Evolutionary conservation across 2,888 invertebrate genomes (phyloP), one percentile per base, ranked within the genome.

Genomic region (Oxystoma pomonae): DNA sequence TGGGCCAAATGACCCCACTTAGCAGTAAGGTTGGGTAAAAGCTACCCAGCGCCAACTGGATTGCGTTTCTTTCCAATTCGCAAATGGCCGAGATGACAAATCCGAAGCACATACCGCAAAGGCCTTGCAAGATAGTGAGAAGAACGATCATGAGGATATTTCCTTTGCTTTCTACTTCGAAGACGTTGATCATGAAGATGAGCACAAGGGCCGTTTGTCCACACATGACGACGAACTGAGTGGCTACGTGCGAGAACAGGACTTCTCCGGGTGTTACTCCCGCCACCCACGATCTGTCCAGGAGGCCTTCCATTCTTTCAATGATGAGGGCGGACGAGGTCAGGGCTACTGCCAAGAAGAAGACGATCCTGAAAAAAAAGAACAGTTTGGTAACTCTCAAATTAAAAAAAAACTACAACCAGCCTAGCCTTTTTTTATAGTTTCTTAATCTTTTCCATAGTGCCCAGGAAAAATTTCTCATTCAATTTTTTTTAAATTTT

Each of bases 101-200:
- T 63, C 97, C 97, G 82, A 96, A 94, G 76, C 95, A 94, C 97
- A 97, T 97, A 71, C 97, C 97, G 79, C 96, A 95, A 51, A 96
- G 86, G 69, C 91, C 96, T 81, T 96, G 96, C 67, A 96, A 82
- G 69, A 97, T 84, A 1, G 96, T 95, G 35, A 96, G 82, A 69
- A 92, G 83, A 67, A 96, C 85, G 16, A 96, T 95, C 82, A 90
- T 90, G 60, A 89, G 83, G 58, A 96, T 86, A 61, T 94, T 91
- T 16, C 97, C 97, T 72, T 92, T 90, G 76, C 93, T 92, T 78
- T 96, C 91, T 59, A 97, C 94, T 1, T 91, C 89, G 72, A 96
- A 95, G 2, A 94, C 94, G 2, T 91, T 83, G 71, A 96, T 90
- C 90, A 96, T 94, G 83, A 96, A 95, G 70, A 94, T 84, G 1